phyloP scores from a whole-genome alignment of 2,888 invertebrate genomes.

The Acanthosepion esculentum region DNA sequence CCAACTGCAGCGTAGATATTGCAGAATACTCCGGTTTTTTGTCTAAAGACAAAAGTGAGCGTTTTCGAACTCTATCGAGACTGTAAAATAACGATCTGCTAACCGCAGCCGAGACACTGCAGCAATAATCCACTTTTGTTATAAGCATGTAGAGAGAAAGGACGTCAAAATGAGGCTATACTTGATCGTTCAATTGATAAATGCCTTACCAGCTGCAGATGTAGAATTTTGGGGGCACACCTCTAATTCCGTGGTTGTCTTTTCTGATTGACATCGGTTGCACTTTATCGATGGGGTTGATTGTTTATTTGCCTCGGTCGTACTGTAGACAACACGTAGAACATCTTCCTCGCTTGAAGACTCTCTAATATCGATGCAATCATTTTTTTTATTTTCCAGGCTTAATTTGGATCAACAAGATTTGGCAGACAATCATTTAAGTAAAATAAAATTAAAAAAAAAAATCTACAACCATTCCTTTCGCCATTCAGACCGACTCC shows the following conservation, averaged over 20 bases:
- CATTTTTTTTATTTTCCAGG: not conserved
- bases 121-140: too few species aligned
- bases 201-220: not conserved
- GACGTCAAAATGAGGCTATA: too few species aligned
- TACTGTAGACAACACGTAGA: not conserved
- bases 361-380: not conserved
- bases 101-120: too few species aligned
- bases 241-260: not conserved
- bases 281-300: too few species aligned
- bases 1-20: too few species aligned
- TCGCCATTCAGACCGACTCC: not conserved
- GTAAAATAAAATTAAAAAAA: not conserved
- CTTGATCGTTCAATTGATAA: not conserved
- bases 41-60: too few species aligned
- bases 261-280: not conserved
- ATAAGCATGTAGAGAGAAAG: too few species aligned
- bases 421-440: not conserved
- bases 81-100: too few species aligned
- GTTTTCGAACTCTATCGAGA: too few species aligned
- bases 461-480: not conserved
- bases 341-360: not conserved
- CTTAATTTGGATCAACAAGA: conserved; percentile 21
- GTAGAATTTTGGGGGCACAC: not conserved
- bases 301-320: not conserved
- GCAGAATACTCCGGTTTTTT: too few species aligned